Base-by-base conservation (phyloP, 1,140 invertebrate species). In the Drosophila elegans region DNA sequence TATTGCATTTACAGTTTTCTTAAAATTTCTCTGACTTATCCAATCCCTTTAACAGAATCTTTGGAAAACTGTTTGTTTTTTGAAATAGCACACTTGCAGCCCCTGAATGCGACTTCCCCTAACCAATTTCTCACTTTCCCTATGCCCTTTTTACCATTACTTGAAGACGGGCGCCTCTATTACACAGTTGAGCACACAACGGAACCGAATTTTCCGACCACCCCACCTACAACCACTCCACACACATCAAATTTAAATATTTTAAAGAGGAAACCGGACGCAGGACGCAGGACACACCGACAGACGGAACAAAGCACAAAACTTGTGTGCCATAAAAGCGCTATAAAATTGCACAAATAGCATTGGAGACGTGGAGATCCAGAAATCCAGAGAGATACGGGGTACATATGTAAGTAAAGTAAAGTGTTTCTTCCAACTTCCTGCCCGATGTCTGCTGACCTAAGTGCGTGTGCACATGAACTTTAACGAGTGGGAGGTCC, bases 341-440 rank as follows among this genome's bases (percentile, higher is more conserved):
- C 74, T 86, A 85, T 90, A 90, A 86, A 90, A 89, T 72, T 79
- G 79, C 81, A 71, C 74, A 86, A 85, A 85, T 75, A 78, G 79
- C 67, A 67, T 74, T 34, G 55, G 60, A 85, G 77, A 78, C 61
- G 55, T 67, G 41, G 11, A 74, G 54, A 54, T 74, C 38, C 45
- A 60, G 45, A 64, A 71, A 59, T 32, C 29, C 29, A 32, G 29
- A 29, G 57, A 76, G 41, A 77, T 53, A 41, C 21, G 59, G 46
- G 6, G 38, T 74, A 63, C 62, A 85, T 80, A 49, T 80, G 72
- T 51, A 61, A 78, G 64, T 78, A 49, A 49, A 73, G 45, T 68
- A 39, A 46, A 38, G 52, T 39, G 38, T 5, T 39, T 39, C 34
- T 29, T 56, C 51, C 62, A 36, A 69, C 66, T 71, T 72, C 27